These are phyloP conservation scores for Gallinago undulata DNA, from an alignment of 2,113 vertebrate species.

Conservation along the genomic window DNA sequence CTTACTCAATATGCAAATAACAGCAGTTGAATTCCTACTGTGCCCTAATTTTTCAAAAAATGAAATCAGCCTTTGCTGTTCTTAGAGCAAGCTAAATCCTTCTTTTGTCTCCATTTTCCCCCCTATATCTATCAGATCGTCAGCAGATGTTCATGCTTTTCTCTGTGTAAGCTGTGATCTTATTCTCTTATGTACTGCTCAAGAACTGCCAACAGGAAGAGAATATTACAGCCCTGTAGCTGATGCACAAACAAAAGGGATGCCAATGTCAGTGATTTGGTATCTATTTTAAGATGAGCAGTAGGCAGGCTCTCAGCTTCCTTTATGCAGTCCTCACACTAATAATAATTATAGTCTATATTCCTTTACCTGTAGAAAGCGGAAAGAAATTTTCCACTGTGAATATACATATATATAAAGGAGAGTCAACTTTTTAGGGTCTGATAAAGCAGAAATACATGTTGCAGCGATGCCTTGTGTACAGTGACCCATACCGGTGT, in stretches of 20 bases:
- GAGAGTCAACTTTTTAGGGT: not conserved
- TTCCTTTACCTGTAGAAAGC: not conserved
- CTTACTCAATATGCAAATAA: not conserved
- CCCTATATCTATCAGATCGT: not conserved
- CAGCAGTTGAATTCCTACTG: not conserved
- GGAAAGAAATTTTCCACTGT: not conserved
- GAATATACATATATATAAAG: not conserved
- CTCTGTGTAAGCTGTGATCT: not conserved
- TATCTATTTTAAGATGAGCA: conserved; percentile 4
- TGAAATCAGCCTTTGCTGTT: not conserved
- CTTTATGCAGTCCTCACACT: not conserved
- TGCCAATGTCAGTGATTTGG: not conserved
- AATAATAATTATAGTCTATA: not conserved
- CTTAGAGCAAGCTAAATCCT: not conserved
- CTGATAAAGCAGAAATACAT: not conserved
- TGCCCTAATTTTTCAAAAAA: not conserved
- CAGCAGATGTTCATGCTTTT: not conserved
- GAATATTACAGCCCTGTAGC: not conserved
- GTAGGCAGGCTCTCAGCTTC: not conserved
- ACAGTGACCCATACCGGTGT: not conserved
- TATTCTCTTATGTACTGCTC: not conserved
- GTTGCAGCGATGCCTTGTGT: too few relatives aligned
- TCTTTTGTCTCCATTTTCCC: not conserved
- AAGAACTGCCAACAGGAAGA: not conserved
- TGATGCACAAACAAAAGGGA: not conserved